Conservation (phyloP, 2,113 vertebrate genomes). For the Oryzias javanicus region DNA sequence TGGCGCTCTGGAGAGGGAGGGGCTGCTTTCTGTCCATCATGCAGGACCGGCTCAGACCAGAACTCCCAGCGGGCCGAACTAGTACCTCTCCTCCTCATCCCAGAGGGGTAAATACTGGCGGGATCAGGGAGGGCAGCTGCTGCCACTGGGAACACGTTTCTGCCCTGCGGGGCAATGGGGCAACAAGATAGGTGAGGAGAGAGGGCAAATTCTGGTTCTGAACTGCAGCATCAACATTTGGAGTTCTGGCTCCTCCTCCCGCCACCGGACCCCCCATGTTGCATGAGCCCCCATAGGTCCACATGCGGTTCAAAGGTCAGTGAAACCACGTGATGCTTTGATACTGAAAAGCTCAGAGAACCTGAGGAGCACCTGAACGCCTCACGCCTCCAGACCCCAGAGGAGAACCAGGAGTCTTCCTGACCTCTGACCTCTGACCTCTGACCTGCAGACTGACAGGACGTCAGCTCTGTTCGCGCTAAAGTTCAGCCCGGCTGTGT, state of each 20-base stretch:
- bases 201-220: conserved; percentile 49
- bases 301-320: conserved; percentile 67
- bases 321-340: conserved; percentile 60
- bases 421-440: too few species aligned
- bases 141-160: conserved; percentile 69
- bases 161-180: conserved; percentile 62
- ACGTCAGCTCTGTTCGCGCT: neutral
- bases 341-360: too few species aligned
- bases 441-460: too few species aligned
- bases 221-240: conserved; percentile 29
- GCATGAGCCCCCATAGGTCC: conserved; percentile 48
- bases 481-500: conserved; percentile 54
- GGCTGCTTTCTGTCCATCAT: too few species aligned
- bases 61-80: too few species aligned
- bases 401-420: too few species aligned
- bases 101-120: too few species aligned
- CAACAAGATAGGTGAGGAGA: conserved; percentile 68
- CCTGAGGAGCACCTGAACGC: too few species aligned
- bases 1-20: neutral
- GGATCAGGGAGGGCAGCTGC: conserved; percentile 62
- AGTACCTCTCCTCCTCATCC: too few species aligned
- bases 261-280: too few species aligned
- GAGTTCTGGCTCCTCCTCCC: conserved; percentile 13
- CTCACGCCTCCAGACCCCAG: too few species aligned
- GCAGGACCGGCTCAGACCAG: too few species aligned